phyloP scores from a whole-genome alignment of 2,888 invertebrate genomes.

The Harpalus rubripes region DNA sequence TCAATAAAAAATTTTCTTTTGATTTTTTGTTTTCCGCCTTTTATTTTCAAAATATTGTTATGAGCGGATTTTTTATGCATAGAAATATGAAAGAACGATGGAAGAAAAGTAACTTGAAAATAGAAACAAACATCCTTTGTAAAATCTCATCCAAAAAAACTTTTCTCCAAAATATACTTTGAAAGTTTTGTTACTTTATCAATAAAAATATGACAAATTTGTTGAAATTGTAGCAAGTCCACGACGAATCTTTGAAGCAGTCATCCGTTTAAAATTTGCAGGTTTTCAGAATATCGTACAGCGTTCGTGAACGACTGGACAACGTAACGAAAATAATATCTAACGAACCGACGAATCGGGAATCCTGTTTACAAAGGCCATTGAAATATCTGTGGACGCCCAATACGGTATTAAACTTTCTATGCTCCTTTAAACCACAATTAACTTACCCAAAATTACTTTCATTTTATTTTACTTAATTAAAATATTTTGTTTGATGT shows the following conservation, averaged over 20 bases:
- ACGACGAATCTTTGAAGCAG: not conserved
- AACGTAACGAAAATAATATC: slow-evolving; percentile 30
- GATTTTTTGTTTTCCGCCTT: not conserved
- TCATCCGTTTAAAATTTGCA: slow-evolving; percentile 18
- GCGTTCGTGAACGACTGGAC: slow-evolving; percentile 9
- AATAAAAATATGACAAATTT: slow-evolving; percentile 30
- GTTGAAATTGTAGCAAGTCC: not conserved
- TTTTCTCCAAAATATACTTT: slow-evolving; percentile 9
- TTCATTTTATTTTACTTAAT: slow-evolving; percentile 2
- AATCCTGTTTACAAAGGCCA: slow-evolving; percentile 22
- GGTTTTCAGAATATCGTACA: slow-evolving; percentile 9
- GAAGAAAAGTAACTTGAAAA: not conserved
- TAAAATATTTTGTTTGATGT: slow-evolving; percentile 18
- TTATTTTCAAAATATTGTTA: not conserved
- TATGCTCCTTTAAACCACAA: not conserved
- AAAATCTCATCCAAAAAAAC: not conserved
- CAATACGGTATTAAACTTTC: not conserved
- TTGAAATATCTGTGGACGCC: slow-evolving; percentile 1
- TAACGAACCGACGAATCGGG: slow-evolving; percentile 36
- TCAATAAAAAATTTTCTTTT: not conserved
- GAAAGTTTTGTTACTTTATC: slow-evolving; percentile 10
- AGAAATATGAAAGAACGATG: not conserved
- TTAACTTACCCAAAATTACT: not conserved
- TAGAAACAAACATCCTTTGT: slow-evolving; percentile 22
- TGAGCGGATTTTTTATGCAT: not conserved